A percentile compares a stretch with the other conserved stretches of the same genome.
Conservation (phyloP, 2,888 invertebrate species). For the Hesperia comma region DNA sequence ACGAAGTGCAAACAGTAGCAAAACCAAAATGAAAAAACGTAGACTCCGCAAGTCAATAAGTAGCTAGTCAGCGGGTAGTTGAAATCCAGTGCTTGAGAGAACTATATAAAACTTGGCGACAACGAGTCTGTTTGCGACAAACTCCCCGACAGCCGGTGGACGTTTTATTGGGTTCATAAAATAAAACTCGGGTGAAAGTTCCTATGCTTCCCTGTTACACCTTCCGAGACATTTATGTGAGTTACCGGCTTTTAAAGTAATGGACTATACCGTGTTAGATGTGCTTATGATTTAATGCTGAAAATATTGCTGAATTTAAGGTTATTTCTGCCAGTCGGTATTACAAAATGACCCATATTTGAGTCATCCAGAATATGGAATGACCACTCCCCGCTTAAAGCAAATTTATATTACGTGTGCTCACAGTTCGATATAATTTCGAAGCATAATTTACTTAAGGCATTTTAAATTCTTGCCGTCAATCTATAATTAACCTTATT, state of each 20-base stretch:
- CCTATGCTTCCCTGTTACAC: constrained; percentile 29
- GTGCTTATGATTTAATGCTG: constrained; percentile 11
- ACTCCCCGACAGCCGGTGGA: constrained; percentile 47
- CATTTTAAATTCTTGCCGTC: too few relatives aligned
- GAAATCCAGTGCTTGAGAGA: constrained; percentile 42
- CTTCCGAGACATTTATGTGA: constrained; percentile 31
- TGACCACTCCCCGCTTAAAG: too few relatives aligned
- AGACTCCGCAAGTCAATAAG: constrained; percentile 7
- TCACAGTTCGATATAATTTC: too few relatives aligned
- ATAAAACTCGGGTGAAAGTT: constrained; percentile 49
- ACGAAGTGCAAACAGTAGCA: too few relatives aligned
- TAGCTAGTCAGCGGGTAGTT: constrained; percentile 18
- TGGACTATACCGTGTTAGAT: constrained; percentile 11
- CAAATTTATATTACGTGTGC: too few relatives aligned
- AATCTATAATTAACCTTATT: too few relatives aligned
- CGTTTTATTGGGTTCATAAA: constrained; percentile 63
- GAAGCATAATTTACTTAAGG: too few relatives aligned
- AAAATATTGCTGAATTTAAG: not conserved
- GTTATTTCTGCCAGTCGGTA: not conserved
- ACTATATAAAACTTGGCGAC: constrained; percentile 39
- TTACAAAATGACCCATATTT: too few relatives aligned
- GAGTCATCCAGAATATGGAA: too few relatives aligned
- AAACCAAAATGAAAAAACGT: not conserved
- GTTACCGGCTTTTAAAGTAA: constrained; percentile 26
- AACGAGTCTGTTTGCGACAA: constrained; percentile 42